Evolutionary conservation across 1,140 invertebrate species (phyloP).

Genomic region (Drosophila ohnishii): DNA sequence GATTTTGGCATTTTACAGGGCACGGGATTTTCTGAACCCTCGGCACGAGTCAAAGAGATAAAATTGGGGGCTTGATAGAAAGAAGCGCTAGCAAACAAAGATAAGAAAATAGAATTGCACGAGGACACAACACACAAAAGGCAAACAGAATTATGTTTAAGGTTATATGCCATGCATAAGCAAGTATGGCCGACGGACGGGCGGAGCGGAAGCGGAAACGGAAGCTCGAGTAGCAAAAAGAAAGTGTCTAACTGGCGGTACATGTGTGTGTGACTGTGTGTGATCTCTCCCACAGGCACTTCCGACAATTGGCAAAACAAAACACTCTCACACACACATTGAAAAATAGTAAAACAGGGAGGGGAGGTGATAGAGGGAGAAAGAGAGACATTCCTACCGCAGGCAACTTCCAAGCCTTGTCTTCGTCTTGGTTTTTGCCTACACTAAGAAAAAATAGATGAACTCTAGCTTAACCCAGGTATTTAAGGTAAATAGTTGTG

Average conservation of each 20-base stretch:
- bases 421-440: slow-evolving; percentile 1
- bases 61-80: slow-evolving; percentile 56
- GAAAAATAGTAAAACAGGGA: slow-evolving; percentile 6
- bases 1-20: slow-evolving; percentile 2
- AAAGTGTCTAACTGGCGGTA: slow-evolving; percentile 75
- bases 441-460: slow-evolving; percentile 1
- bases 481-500: neutral
- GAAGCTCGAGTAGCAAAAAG: slow-evolving; percentile 77
- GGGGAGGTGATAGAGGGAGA: neutral
- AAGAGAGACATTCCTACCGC: slow-evolving; percentile 24
- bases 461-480: too few relatives aligned
- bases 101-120: slow-evolving; percentile 71
- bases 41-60: slow-evolving; percentile 67
- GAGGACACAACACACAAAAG: slow-evolving; percentile 64
- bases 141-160: slow-evolving; percentile 81
- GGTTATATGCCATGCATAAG: slow-evolving; percentile 81
- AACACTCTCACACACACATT: slow-evolving; percentile 45
- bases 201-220: slow-evolving; percentile 73
- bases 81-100: slow-evolving; percentile 28
- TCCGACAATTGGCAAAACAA: slow-evolving; percentile 80
- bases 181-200: slow-evolving; percentile 67
- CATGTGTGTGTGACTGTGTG: slow-evolving; percentile 35
- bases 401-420: slow-evolving; percentile 25
- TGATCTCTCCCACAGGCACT: slow-evolving; percentile 65
- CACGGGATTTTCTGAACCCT: neutral